Evolutionary conservation across 2,888 invertebrate species (phyloP), one percentile per base, ranked within the genome.

Genomic region (Dioctria linearis): DNA sequence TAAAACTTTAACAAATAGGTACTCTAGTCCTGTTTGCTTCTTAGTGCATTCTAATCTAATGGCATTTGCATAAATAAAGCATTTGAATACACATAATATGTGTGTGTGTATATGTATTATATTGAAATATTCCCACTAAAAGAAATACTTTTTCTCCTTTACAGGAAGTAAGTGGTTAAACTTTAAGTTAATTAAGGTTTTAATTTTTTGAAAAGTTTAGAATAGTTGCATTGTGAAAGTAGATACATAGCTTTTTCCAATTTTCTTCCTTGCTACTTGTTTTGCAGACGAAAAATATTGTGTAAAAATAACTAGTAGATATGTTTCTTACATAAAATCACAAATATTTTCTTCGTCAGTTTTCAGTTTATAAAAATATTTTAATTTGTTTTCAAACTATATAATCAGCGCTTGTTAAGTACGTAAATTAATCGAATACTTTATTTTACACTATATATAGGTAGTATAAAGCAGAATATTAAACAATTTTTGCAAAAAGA

Each of bases 81-180:
- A n/a, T 1, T 46, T 46, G 8, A 46, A 46, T 54, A n/a, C 11
- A 11, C 54, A 54, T 46, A 46, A 54, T 11, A 54, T 25, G 25
- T 25, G 25, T 25, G 25, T 25, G 25, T 25, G 25, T 25, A 25
- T 25, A 25, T 25, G 25, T 25, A 25, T 25, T 25, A 69, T 25
- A 57, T 42, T 51, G 42, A 42, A 63, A 63, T 9, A 76, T 61
- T 76, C 63, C 63, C 39, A 76, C 61, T 76, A 76, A 76, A 46
- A 63, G 37, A 65, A 66, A 51, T 25, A 40, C 42, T 78, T 83
- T 84, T 85, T 85, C 83, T 84, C 85, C 86, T 86, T 89, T 88
- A 83, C 88, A 88, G 88, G 88, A 89, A 88, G 88, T 89, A 89
- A 88, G 88, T 89, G 84, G 82, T 80, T 82, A 81, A 78, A 46